A percentile compares a stretch with the other conserved stretches of the same genome.
phyloP scores from a whole-genome alignment of 2,113 vertebrate genomes.

The Noctilio leporinus region DNA sequence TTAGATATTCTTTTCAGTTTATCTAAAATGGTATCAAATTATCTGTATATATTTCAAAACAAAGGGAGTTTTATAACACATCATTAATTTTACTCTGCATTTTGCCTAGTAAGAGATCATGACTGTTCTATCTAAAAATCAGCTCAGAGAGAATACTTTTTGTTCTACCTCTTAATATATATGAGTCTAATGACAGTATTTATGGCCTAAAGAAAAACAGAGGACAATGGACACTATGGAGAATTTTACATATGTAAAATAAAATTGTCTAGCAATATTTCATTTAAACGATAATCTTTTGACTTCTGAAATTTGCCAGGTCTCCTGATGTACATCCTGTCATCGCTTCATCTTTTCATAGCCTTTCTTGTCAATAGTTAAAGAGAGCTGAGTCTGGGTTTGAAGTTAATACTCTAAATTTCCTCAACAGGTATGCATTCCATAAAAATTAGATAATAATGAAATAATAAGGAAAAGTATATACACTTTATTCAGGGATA shows the following conservation, averaged over 20 bases:
- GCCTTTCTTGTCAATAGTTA: neutral
- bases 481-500: neutral
- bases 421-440: neutral
- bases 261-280: neutral
- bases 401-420: neutral
- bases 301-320: neutral
- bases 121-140: neutral
- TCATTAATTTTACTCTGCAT: neutral
- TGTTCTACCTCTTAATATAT: neutral
- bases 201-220: neutral
- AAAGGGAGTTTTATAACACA: neutral
- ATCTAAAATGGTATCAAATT: neutral
- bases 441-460: slow-evolving; percentile 16
- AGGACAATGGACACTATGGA: neutral
- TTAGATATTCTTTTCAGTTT: neutral
- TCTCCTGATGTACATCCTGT: neutral
- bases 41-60: neutral
- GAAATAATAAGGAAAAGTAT: neutral
- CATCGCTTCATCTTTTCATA: neutral
- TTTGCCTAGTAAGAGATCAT: neutral
- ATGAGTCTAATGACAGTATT: neutral
- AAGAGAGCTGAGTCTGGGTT: neutral
- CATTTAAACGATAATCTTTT: neutral
- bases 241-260: neutral
- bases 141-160: neutral